Conservation (phyloP, 2,113 vertebrate genomes). For the Meriones unguiculatus region DNA sequence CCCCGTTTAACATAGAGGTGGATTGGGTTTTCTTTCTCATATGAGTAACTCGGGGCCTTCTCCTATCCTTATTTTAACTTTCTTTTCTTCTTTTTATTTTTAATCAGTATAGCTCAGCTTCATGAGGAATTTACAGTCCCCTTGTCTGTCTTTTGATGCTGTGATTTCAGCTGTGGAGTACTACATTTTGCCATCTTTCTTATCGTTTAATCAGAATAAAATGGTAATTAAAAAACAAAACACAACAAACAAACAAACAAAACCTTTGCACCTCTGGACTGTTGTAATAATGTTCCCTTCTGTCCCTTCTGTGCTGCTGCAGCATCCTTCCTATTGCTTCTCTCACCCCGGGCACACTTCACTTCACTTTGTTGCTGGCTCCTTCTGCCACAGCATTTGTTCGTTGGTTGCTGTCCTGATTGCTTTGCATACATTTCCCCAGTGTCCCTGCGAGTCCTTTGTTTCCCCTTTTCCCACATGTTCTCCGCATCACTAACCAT, state of each 20-base stretch:
- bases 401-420: not conserved
- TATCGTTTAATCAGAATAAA: constrained; percentile 19
- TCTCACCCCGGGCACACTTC: not conserved
- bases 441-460: not conserved
- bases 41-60: not conserved
- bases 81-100: too few species aligned
- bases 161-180: not conserved
- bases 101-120: not conserved
- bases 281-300: not conserved
- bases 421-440: not conserved
- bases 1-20: not conserved
- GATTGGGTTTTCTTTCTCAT: not conserved
- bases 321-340: too few species aligned
- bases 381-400: not conserved
- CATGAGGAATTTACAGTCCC: not conserved
- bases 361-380: not conserved
- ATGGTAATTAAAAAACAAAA: not conserved
- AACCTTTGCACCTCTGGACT: too few species aligned
- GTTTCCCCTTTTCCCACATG: not conserved
- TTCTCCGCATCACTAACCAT: not conserved
- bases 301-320: too few species aligned
- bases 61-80: not conserved
- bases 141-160: not conserved
- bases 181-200: not conserved
- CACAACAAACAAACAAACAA: not conserved